Conservation (phyloP, 2,888 invertebrate species). For the Cerceris ruficornis region DNA sequence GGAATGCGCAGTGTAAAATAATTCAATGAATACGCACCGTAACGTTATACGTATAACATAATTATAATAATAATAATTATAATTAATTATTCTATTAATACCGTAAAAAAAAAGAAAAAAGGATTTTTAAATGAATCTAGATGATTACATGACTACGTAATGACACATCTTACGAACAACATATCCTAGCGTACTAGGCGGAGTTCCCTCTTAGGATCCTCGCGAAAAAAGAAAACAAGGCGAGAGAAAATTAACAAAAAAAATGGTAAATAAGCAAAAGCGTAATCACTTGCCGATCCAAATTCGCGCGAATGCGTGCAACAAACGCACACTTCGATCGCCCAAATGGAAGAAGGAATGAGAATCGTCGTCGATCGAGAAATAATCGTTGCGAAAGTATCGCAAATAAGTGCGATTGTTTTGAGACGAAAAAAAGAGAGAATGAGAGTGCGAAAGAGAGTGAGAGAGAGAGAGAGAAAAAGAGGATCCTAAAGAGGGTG, state of each 20-base stretch:
- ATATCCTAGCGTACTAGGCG: conserved; percentile 79
- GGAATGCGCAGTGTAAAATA: conserved; percentile 72
- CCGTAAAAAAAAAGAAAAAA: conserved; percentile 46
- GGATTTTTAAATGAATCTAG: conserved; percentile 62
- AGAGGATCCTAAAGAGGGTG: conserved; percentile 14
- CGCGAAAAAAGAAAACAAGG: not conserved
- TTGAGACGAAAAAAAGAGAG: too few relatives aligned
- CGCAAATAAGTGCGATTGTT: too few relatives aligned
- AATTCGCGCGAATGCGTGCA: too few relatives aligned
- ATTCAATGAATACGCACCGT: conserved; percentile 76
- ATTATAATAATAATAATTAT: conserved; percentile 44
- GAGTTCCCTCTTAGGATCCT: conserved; percentile 48
- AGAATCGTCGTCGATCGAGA: too few relatives aligned
- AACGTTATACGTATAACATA: conserved; percentile 68
- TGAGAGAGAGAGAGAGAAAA: conserved; percentile 1
- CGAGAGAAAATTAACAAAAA: too few relatives aligned
- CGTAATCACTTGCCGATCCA: too few relatives aligned
- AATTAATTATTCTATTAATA: conserved; percentile 50
- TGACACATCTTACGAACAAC: conserved; percentile 79
- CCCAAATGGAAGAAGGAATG: too few relatives aligned
- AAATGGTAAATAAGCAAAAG: too few relatives aligned
- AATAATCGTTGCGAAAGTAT: too few relatives aligned
- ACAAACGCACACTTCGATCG: too few relatives aligned
- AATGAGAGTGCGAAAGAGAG: not conserved
- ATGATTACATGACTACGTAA: conserved; percentile 73